A percentile compares a stretch with the other conserved stretches of the same genome.
Evolutionary conservation across 2,797 vertebrate genomes (phyloP).

Genomic region (Eleutherodactylus coqui): DNA sequence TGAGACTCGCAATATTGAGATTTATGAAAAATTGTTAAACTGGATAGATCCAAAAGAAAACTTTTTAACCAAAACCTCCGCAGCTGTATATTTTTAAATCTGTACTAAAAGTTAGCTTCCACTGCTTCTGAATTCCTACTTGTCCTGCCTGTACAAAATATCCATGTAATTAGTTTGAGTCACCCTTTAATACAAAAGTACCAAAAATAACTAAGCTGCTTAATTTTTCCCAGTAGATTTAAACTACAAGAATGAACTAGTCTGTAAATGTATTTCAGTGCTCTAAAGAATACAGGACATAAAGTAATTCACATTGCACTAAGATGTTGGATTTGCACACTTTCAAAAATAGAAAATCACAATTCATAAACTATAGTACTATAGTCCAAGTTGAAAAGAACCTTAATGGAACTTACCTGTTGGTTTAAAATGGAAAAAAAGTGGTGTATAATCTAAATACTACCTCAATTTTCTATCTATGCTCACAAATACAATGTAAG

Average conservation of each 20-base stretch:
- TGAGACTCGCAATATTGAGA: too few relatives aligned
- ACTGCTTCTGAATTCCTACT: neutral
- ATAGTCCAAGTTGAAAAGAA: neutral
- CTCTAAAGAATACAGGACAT: neutral
- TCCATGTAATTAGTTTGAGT: constrained; percentile 44
- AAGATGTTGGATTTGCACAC: neutral
- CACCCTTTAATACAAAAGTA: constrained; percentile 40
- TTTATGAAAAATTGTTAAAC: neutral
- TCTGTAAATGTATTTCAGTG: neutral
- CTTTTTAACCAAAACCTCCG: neutral
- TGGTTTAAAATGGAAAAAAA: neutral
- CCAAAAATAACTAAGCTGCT: constrained; percentile 44
- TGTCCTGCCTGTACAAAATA: constrained; percentile 18
- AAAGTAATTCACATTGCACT: neutral
- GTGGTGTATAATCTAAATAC: too few relatives aligned
- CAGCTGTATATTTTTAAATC: constrained; percentile 2
- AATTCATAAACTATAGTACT: neutral
- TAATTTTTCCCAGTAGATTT: neutral
- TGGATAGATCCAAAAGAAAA: neutral
- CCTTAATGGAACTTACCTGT: too few relatives aligned
- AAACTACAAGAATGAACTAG: neutral
- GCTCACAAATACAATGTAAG: too few relatives aligned
- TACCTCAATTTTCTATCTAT: too few relatives aligned
- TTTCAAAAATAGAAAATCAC: neutral
- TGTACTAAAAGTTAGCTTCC: constrained; percentile 3